These are phyloP conservation scores for Poecilia velifera DNA, from an alignment of 2,797 vertebrate genomes.

Conservation along the genomic window DNA sequence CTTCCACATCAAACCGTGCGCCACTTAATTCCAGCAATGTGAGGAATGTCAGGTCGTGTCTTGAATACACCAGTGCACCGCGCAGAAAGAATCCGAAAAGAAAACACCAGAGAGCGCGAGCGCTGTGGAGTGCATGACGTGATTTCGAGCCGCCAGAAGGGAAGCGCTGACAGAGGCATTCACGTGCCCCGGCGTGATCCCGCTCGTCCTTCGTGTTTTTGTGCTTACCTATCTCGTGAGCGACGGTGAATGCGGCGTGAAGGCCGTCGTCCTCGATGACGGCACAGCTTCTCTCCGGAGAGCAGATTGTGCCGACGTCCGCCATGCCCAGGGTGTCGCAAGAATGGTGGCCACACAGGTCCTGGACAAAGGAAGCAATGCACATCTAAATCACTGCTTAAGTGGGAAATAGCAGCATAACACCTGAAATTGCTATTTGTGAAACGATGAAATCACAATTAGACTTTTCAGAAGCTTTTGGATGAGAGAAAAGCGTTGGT, in stretches of 20 bases:
- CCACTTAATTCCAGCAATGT: background rate
- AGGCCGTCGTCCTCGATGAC: constrained; percentile 99
- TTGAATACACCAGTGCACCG: constrained; percentile 15
- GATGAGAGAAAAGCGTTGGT: background rate
- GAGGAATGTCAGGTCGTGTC: constrained; percentile 2
- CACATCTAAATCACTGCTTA: constrained; percentile 5
- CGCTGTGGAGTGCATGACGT: constrained; percentile 19
- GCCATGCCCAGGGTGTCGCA: constrained; percentile 99
- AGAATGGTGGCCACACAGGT: constrained; percentile 98
- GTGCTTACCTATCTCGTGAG: constrained; percentile 94
- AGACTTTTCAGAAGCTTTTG: background rate
- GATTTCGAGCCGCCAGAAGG: constrained; percentile 23
- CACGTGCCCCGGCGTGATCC: constrained; percentile 28
- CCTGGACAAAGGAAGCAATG: constrained; percentile 80
- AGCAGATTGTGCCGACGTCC: constrained; percentile 98
- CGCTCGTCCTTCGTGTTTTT: constrained; percentile 11
- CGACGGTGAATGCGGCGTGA: constrained; percentile 96
- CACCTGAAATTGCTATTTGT: background rate
- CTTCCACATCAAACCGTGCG: background rate
- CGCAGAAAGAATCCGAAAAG: constrained; percentile 31
- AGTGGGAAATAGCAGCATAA: background rate
- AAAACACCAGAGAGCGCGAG: constrained; percentile 21
- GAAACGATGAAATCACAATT: background rate
- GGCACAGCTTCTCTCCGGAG: constrained; percentile 96
- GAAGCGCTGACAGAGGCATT: constrained; percentile 30